These are phyloP conservation scores for Hylaea fasciaria DNA, from an alignment of 2,888 invertebrate species.

Conservation along the genomic window DNA sequence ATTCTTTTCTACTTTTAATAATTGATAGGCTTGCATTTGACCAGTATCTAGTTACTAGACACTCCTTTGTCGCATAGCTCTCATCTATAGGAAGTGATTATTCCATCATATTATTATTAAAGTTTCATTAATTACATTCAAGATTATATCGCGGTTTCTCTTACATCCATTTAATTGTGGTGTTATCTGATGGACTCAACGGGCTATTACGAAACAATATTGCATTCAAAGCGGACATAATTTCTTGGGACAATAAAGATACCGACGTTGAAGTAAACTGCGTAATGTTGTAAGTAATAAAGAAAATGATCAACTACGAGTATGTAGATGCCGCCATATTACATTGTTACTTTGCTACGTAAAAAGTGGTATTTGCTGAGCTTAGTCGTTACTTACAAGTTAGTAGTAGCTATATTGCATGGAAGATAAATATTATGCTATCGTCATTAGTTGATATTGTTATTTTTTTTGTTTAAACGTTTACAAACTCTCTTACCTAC, in stretches of 20 bases:
- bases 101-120: constrained; percentile 7
- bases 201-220: constrained; percentile 26
- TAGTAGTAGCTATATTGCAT: not conserved
- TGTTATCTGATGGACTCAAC: constrained; percentile 30
- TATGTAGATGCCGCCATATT: not conserved
- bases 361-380: not conserved
- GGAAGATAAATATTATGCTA: too few relatives aligned
- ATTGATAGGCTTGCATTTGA: too few relatives aligned
- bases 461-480: too few relatives aligned
- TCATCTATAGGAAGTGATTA: constrained; percentile 2
- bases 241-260: constrained; percentile 27
- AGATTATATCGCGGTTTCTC: constrained; percentile 21
- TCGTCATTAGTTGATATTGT: too few relatives aligned
- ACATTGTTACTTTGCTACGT: not conserved
- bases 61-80: not conserved
- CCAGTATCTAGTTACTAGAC: not conserved
- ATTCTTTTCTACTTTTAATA: too few relatives aligned
- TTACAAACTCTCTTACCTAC: too few relatives aligned
- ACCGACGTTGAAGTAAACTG: not conserved
- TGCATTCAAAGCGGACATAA: constrained; percentile 19
- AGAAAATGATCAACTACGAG: constrained; percentile 3
- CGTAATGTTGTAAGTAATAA: constrained; percentile 2
- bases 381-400: not conserved
- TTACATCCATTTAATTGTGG: constrained; percentile 21
- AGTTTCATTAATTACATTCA: constrained; percentile 27